Evolutionary conservation across 2,113 vertebrate species (phyloP).

Genomic region (Chunga burmeisteri): DNA sequence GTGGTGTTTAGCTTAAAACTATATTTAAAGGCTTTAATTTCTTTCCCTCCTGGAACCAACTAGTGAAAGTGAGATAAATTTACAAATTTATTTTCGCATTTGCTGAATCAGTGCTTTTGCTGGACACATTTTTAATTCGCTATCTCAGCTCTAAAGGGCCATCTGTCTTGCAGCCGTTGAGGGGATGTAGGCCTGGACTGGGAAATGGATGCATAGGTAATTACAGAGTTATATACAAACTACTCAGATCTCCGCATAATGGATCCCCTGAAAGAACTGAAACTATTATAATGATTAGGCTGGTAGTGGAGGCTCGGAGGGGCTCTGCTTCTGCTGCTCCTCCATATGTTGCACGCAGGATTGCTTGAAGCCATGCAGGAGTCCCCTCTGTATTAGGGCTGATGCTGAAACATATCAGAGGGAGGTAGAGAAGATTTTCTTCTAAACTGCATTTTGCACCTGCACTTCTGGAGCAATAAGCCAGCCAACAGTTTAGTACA

Average conservation of each 20-base stretch:
- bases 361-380: not conserved
- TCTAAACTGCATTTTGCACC: conserved; percentile 40
- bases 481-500: not conserved
- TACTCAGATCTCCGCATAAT: conserved; percentile 33
- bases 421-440: conserved; percentile 36
- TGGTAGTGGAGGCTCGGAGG: not conserved
- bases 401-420: conserved; percentile 32
- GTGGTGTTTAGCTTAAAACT: not conserved
- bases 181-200: conserved; percentile 13
- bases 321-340: conserved; percentile 42
- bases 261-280: conserved; percentile 41
- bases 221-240: conserved; percentile 25
- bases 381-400: not conserved
- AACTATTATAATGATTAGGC: conserved; percentile 36
- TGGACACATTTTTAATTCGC: not conserved
- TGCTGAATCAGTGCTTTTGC: conserved; percentile 50
- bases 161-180: conserved; percentile 44
- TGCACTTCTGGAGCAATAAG: conserved; percentile 35
- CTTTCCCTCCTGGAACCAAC: not conserved
- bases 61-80: not conserved
- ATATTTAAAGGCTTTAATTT: not conserved
- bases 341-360: conserved; percentile 17
- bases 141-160: conserved; percentile 42
- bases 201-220: conserved; percentile 35
- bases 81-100: not conserved